Conservation (phyloP, 2,797 vertebrate species). For the Ateles fusciceps region DNA sequence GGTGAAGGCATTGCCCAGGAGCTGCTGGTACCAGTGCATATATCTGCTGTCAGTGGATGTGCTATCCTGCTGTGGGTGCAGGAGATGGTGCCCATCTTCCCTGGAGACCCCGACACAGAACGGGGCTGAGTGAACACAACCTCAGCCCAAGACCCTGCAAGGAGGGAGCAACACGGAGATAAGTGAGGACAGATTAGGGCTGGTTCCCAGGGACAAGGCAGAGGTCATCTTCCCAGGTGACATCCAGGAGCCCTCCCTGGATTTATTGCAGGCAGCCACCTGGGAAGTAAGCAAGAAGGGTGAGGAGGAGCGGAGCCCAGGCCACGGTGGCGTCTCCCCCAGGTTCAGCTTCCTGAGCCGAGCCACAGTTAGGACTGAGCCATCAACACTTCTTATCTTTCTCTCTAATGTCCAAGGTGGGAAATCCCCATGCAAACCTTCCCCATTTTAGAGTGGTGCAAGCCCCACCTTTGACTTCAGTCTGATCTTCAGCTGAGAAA, state of each 20-base stretch:
- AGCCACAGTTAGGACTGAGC: neutral
- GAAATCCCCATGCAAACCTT: neutral
- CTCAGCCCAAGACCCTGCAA: neutral
- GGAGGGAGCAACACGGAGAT: neutral
- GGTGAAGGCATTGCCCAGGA: fast-evolving
- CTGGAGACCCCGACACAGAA: neutral
- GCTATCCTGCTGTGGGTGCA: neutral
- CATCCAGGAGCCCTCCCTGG: neutral
- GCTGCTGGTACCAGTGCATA: neutral
- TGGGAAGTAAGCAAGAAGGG: neutral
- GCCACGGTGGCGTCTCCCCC: neutral
- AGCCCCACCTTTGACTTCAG: neutral
- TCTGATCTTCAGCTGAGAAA: neutral
- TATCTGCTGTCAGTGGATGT: neutral
- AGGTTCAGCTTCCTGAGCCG: neutral
- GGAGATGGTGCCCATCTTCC: neutral
- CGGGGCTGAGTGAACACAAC: neutral
- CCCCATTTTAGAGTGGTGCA: neutral
- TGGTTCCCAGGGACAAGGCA: fast-evolving
- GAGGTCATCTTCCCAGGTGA: too few relatives aligned
- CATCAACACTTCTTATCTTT: too few relatives aligned
- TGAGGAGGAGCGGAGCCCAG: neutral
- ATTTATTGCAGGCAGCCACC: neutral
- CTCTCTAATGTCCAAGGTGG: too few relatives aligned
- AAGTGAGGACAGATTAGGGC: fast-evolving